Evolutionary conservation across 2,797 vertebrate species (phyloP).

Genomic region (Gallinago nigripennis): DNA sequence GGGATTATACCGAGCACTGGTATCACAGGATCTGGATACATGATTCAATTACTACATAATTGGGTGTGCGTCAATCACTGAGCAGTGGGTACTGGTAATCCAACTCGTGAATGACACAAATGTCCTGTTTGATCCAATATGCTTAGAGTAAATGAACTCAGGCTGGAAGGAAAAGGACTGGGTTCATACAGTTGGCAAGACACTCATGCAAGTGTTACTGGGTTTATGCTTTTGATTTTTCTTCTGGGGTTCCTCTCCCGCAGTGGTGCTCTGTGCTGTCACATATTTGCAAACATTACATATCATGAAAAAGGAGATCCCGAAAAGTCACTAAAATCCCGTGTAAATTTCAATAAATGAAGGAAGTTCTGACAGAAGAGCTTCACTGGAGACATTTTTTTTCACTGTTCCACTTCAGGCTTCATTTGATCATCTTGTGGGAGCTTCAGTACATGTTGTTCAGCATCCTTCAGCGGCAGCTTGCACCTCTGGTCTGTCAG

Average conservation of each 20-base stretch:
- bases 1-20: not conserved
- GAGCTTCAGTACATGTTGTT: not conserved
- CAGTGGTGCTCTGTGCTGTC: rapidly evolving
- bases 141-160: not conserved
- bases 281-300: not conserved
- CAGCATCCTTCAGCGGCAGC: not conserved
- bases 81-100: not conserved
- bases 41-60: not conserved
- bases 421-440: not conserved
- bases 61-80: not conserved
- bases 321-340: not conserved
- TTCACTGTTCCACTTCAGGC: not conserved
- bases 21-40: not conserved
- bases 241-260: not conserved
- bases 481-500: not conserved
- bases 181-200: not conserved
- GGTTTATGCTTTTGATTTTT: not conserved
- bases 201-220: not conserved
- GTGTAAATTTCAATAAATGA: not conserved
- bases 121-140: not conserved
- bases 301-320: not conserved
- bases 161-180: not conserved
- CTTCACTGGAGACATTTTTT: not conserved
- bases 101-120: not conserved
- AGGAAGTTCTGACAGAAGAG: not conserved